These are phyloP conservation scores for Ornithoptera priamus DNA, from an alignment of 2,888 invertebrate species.

Conservation along the genomic window DNA sequence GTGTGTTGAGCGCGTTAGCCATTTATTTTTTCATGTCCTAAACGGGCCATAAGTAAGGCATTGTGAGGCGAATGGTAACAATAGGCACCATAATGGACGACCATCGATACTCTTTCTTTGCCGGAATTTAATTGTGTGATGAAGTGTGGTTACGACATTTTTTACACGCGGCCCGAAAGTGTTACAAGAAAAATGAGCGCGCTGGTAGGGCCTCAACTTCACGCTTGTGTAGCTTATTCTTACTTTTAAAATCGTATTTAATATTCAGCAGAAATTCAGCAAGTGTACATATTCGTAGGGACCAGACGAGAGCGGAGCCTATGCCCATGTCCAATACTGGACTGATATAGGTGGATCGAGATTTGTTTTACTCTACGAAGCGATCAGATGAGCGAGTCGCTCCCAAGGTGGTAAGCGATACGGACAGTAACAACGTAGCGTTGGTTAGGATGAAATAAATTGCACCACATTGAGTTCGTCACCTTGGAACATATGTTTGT, in stretches of 20 bases:
- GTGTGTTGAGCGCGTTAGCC: conserved; percentile 53
- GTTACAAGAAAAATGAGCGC: conserved; percentile 40
- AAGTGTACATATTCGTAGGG: too few species aligned
- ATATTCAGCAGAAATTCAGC: not conserved
- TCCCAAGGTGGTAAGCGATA: too few species aligned
- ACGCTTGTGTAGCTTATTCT: not conserved
- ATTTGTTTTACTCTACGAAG: too few species aligned
- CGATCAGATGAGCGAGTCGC: too few species aligned
- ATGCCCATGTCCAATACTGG: too few species aligned
- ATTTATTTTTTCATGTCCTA: conserved; percentile 76
- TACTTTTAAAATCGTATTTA: conserved; percentile 1
- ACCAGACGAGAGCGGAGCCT: too few species aligned
- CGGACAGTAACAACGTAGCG: too few species aligned
- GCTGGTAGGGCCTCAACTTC: conserved; percentile 24
- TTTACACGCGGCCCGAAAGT: conserved; percentile 50
- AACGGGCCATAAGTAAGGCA: conserved; percentile 75
- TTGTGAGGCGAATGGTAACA: conserved; percentile 75
- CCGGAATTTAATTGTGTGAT: conserved; percentile 77
- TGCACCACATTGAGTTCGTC: too few species aligned
- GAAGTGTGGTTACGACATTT: conserved; percentile 76
- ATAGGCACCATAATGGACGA: conserved; percentile 72
- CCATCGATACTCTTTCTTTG: conserved; percentile 78
- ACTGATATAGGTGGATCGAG: too few species aligned
- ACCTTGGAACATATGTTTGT: too few species aligned
- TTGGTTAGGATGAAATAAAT: too few species aligned